These are phyloP conservation scores for Plectrocnemia conspersa DNA, from an alignment of 1,140 invertebrate genomes.

Conservation along the genomic window DNA sequence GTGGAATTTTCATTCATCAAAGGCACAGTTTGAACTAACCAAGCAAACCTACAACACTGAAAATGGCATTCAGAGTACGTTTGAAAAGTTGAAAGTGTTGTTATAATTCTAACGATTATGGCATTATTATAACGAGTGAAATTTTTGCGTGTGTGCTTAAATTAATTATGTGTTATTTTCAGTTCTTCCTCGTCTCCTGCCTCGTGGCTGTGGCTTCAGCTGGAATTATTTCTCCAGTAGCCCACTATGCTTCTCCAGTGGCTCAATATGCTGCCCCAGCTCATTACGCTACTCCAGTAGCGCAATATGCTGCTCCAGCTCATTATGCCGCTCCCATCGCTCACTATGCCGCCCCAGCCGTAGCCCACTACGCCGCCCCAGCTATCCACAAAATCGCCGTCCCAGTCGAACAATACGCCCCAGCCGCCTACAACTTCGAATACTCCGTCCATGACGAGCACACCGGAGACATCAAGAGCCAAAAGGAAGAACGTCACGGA, in stretches of 20 bases:
- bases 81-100: neutral
- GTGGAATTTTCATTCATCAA: neutral
- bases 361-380: conserved; percentile 36
- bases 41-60: conserved; percentile 14
- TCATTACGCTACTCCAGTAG: conserved; percentile 37
- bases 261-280: conserved; percentile 38
- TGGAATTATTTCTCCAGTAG: conserved; percentile 18
- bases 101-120: too few species aligned
- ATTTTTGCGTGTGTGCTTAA: too few species aligned
- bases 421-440: conserved; percentile 51
- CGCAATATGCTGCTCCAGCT: conserved; percentile 19
- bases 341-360: conserved; percentile 37
- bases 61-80: conserved; percentile 34
- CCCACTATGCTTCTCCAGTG: conserved; percentile 29
- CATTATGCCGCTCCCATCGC: conserved; percentile 17
- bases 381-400: conserved; percentile 6
- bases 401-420: conserved; percentile 35
- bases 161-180: conserved; percentile 11
- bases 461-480: conserved; percentile 59
- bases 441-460: conserved; percentile 54
- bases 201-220: conserved; percentile 19
- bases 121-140: too few species aligned
- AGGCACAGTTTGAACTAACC: conserved; percentile 27
- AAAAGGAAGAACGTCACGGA: conserved; percentile 56
- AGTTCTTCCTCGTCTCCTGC: conserved; percentile 20